Percentiles rank a stretch among this genome's conserved stretches.
Evolutionary conservation across 2,888 invertebrate species (phyloP).

Genomic region (Lasioglossum lativentre): DNA sequence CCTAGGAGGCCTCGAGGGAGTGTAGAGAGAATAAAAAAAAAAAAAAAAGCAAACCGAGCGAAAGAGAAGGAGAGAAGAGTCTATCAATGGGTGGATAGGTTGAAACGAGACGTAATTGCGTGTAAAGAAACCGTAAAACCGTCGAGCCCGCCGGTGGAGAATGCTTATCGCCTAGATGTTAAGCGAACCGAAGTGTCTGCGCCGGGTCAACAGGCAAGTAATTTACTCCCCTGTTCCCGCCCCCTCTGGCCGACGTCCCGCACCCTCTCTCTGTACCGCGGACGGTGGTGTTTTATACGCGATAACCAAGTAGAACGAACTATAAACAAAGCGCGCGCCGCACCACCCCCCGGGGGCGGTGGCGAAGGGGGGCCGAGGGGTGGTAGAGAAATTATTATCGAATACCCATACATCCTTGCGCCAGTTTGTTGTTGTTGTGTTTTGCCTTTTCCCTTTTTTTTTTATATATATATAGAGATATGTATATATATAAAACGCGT

Average conservation of each 20-base stretch:
- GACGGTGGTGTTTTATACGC: conserved; percentile 63
- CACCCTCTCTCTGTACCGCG: conserved; percentile 3
- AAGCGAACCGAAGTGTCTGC: conserved; percentile 74
- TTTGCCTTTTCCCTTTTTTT: background rate
- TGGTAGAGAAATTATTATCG: conserved; percentile 58
- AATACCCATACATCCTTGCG: conserved; percentile 55
- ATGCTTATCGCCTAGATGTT: conserved; percentile 78
- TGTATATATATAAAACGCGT: background rate
- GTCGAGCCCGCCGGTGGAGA: conserved; percentile 52
- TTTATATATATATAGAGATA: background rate
- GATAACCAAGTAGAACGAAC: conserved; percentile 58
- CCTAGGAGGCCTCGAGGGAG: conserved; percentile 1
- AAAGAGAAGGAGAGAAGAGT: background rate
- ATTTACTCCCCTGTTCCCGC: conserved; percentile 66
- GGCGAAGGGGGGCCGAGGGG: background rate
- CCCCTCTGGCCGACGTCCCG: conserved; percentile 15
- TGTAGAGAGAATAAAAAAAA: background rate
- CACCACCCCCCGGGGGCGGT: conserved; percentile 4
- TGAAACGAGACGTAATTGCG: conserved; percentile 51
- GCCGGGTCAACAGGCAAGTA: conserved; percentile 78
- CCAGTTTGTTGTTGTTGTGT: background rate
- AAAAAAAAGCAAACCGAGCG: background rate
- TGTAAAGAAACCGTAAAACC: conserved; percentile 59
- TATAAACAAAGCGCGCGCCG: conserved; percentile 64
- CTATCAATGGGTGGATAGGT: conserved; percentile 25